Evolutionary conservation across 2,888 invertebrate genomes (phyloP).

Genomic region (Dicranocentrus wangi): DNA sequence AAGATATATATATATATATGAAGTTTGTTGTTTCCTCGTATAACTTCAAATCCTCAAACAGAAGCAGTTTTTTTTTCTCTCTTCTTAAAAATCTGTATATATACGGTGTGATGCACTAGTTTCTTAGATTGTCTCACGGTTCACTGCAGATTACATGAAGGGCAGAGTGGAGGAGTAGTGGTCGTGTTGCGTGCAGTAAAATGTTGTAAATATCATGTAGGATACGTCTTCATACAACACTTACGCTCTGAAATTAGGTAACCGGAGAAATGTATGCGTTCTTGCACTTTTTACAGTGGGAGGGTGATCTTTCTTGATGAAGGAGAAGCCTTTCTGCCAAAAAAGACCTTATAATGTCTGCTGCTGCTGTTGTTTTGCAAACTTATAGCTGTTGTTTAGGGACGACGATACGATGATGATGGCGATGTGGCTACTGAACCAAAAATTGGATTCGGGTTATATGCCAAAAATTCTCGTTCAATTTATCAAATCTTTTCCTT

Average conservation of each 20-base stretch:
- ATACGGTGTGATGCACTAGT: conserved; percentile 53
- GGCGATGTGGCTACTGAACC: conserved; percentile 54
- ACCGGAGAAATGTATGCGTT: conserved; percentile 42
- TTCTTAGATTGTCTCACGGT: conserved; percentile 64
- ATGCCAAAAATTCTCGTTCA: conserved; percentile 53
- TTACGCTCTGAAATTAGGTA: conserved; percentile 37
- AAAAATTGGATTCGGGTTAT: conserved; percentile 40
- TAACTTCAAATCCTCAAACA: conserved; percentile 47
- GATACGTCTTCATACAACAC: conserved; percentile 1
- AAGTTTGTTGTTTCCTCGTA: conserved; percentile 41
- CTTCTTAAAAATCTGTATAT: conserved; percentile 1
- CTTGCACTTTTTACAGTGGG: not conserved
- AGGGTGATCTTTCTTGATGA: conserved; percentile 20
- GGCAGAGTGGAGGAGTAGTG: conserved; percentile 17
- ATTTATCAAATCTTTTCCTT: conserved; percentile 46
- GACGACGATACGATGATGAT: conserved; percentile 36
- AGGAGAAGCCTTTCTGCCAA: conserved; percentile 33
- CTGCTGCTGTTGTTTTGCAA: conserved; percentile 21
- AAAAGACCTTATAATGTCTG: conserved; percentile 1
- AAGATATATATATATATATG: no score
- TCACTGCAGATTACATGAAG: conserved; percentile 59
- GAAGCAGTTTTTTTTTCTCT: no score
- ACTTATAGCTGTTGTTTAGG: conserved; percentile 18
- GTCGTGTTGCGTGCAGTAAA: conserved; percentile 32
- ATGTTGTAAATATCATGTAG: not conserved